Conservation (phyloP, 2,113 vertebrate species). For the Melospiza melodia region DNA sequence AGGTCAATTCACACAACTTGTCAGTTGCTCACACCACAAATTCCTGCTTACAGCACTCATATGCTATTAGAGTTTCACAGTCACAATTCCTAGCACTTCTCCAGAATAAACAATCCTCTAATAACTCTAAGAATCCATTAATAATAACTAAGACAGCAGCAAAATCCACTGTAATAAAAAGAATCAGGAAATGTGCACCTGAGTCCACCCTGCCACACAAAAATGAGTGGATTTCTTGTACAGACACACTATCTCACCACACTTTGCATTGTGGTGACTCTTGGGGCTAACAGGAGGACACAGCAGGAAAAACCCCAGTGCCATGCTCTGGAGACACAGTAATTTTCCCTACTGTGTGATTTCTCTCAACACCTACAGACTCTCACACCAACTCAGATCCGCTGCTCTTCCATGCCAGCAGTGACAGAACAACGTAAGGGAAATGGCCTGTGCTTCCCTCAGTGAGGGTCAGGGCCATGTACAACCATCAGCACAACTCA, state of each 20-base stretch:
- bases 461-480: neutral
- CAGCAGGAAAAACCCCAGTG: neutral
- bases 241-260: fast-evolving
- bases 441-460: neutral
- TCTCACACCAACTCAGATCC: neutral
- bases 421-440: neutral
- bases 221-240: neutral
- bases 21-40: neutral
- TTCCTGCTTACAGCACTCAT: neutral
- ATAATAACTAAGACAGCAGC: neutral
- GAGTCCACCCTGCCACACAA: neutral
- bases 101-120: neutral
- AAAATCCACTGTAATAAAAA: neutral
- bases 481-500: neutral
- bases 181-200: neutral
- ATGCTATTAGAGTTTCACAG: neutral
- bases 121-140: neutral
- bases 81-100: neutral
- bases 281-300: neutral
- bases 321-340: neutral
- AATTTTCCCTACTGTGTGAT: fast-evolving
- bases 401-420: neutral
- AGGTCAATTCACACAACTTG: neutral
- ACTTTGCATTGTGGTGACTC: neutral
- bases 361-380: neutral